Conservation (phyloP, 1,140 invertebrate species). For the Drosophila pachea region DNA sequence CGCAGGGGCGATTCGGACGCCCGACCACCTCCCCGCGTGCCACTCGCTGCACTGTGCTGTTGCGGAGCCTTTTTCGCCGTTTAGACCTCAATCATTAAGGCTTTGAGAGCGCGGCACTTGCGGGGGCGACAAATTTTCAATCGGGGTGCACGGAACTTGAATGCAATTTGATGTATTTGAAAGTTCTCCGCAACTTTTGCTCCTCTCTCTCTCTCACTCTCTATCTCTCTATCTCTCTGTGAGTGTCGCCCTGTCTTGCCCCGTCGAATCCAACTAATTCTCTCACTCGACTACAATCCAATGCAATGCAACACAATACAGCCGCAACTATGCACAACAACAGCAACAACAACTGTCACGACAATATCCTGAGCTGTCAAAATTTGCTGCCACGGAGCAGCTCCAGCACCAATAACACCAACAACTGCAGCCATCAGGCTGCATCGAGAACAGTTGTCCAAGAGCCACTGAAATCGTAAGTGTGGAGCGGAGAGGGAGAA, state of each 20-base stretch:
- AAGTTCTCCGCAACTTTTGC: too few relatives aligned
- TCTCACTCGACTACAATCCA: too few relatives aligned
- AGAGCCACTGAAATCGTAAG: constrained; percentile 34
- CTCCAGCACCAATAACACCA: constrained; percentile 2
- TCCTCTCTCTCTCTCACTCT: background rate
- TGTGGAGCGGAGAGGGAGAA: background rate
- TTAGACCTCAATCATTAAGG: too few relatives aligned
- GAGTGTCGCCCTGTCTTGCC: background rate
- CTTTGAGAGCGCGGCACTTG: too few relatives aligned
- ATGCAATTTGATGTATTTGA: too few relatives aligned
- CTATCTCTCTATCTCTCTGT: background rate
- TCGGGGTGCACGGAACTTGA: too few relatives aligned
- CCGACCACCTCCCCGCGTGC: too few relatives aligned
- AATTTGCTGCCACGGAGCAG: constrained; percentile 2
- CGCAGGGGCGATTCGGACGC: too few relatives aligned
- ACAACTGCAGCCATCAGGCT: constrained; percentile 1
- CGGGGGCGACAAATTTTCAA: too few relatives aligned
- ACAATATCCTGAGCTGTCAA: background rate
- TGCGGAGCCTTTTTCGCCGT: too few relatives aligned
- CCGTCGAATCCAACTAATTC: too few relatives aligned
- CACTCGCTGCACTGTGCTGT: too few relatives aligned
- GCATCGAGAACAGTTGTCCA: constrained; percentile 10
- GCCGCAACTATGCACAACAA: constrained; percentile 12
- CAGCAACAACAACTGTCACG: constrained; percentile 1
- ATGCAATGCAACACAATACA: background rate